Evolutionary conservation across 2,113 vertebrate genomes (phyloP).

Genomic region (Pardalotus punctatus): DNA sequence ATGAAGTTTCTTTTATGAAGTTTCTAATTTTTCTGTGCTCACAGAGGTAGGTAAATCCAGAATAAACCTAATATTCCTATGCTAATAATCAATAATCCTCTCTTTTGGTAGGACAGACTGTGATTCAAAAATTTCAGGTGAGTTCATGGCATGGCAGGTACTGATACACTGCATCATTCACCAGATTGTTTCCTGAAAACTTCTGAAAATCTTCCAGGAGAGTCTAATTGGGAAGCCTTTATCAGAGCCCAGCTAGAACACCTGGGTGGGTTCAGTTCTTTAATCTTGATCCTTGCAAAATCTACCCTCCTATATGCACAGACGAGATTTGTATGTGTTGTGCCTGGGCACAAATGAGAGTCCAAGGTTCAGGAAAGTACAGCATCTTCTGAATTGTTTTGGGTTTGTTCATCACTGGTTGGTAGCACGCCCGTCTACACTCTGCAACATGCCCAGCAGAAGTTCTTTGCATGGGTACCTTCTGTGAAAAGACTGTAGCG

Average conservation of each 20-base stretch:
- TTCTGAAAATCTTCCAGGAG: neutral
- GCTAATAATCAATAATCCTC: neutral
- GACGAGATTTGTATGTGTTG: neutral
- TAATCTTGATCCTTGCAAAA: neutral
- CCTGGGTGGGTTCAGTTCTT: neutral
- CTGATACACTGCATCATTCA: neutral
- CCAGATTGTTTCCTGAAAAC: neutral
- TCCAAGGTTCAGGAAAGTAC: neutral
- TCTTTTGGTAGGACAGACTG: neutral
- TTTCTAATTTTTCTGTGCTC: neutral
- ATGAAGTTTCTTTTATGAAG: neutral
- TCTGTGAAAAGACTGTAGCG: neutral
- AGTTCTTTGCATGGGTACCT: neutral
- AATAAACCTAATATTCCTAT: neutral
- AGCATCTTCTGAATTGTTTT: neutral
- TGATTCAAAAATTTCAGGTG: neutral
- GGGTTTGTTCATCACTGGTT: neutral
- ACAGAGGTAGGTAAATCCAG: neutral
- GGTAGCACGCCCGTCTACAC: neutral
- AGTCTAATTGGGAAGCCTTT: neutral
- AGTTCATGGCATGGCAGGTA: neutral
- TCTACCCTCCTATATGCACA: neutral
- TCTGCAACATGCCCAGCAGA: neutral
- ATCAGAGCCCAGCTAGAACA: neutral
- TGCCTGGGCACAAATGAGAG: neutral